Conservation (phyloP, 1,140 invertebrate genomes). For the Caenorhabditis briggsae region DNA sequence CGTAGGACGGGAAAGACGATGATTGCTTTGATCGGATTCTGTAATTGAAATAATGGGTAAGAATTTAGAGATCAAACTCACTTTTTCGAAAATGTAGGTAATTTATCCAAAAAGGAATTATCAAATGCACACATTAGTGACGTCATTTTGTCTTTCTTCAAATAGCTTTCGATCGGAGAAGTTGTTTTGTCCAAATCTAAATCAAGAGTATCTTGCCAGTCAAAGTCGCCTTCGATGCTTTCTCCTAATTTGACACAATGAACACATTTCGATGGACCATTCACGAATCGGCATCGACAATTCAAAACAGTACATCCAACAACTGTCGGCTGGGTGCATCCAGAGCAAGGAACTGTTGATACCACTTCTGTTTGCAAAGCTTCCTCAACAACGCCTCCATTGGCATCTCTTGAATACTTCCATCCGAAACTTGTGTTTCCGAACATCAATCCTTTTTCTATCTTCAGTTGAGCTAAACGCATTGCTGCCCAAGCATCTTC, state of each 20-base stretch:
- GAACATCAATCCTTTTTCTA: slow-evolving; percentile 81
- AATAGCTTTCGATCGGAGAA: slow-evolving; percentile 2
- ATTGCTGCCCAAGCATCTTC: slow-evolving; percentile 89
- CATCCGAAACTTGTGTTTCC: slow-evolving; percentile 61
- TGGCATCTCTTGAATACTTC: slow-evolving; percentile 60
- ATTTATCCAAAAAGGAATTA: not conserved
- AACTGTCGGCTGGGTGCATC: slow-evolving; percentile 8
- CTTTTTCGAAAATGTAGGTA: not conserved
- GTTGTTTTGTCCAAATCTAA: not conserved
- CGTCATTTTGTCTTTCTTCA: slow-evolving; percentile 43
- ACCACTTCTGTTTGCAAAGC: too few relatives aligned
- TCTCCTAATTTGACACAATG: not conserved
- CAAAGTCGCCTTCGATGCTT: not conserved
- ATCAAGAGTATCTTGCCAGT: slow-evolving; percentile 5
- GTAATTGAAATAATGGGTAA: not conserved
- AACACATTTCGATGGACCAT: slow-evolving; percentile 1
- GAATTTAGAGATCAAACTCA: not conserved
- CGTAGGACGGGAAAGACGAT: not conserved
- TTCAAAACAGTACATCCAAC: slow-evolving; percentile 14
- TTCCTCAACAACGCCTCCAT: not conserved
- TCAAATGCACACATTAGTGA: slow-evolving; percentile 30
- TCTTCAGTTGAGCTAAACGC: slow-evolving; percentile 88
- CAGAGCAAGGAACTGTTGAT: not conserved
- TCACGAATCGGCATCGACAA: not conserved
- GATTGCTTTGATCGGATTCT: not conserved